Conservation (phyloP, 2,888 invertebrate genomes). For the Caenorhabditis sulstoni region DNA sequence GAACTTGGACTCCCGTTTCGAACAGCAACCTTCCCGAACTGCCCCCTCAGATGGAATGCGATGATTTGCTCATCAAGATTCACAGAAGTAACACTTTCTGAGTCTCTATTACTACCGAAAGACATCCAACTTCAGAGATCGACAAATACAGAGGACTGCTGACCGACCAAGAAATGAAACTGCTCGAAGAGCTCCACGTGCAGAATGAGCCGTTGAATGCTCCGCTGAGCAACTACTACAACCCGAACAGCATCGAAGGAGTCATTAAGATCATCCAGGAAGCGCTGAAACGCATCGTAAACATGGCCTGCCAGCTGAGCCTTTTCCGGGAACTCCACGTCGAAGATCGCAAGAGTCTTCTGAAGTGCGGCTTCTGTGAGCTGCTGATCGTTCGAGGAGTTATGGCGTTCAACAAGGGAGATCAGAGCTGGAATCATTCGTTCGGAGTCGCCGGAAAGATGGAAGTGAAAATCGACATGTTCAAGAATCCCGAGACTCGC, state of each 20-base stretch:
- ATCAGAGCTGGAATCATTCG: conserved; percentile 89
- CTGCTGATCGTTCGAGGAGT: conserved; percentile 95
- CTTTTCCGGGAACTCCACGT: conserved; percentile 95
- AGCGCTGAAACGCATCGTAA: conserved; percentile 88
- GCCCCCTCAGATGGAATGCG: neutral
- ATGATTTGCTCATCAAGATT: conserved; percentile 22
- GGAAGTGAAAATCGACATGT: conserved; percentile 88
- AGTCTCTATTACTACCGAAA: too few species aligned
- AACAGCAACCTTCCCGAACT: too few species aligned
- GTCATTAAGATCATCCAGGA: conserved; percentile 86
- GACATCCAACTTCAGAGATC: conserved; percentile 14
- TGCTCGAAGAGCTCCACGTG: conserved; percentile 50
- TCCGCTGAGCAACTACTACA: conserved; percentile 41
- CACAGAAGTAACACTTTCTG: conserved; percentile 16
- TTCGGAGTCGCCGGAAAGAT: conserved; percentile 62
- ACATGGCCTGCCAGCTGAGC: conserved; percentile 84
- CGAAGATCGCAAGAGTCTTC: conserved; percentile 91
- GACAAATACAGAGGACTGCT: conserved; percentile 42
- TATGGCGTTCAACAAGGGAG: conserved; percentile 91
- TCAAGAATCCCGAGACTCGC: conserved; percentile 87
- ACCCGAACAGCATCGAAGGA: conserved; percentile 61
- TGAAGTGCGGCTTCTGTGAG: conserved; percentile 96
- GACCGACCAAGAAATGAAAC: conserved; percentile 22
- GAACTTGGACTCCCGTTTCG: conserved; percentile 27
- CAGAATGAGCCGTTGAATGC: conserved; percentile 54